Percentiles rank a stretch among this genome's conserved stretches.
Conservation (phyloP, 2,797 vertebrate genomes). For the Scolopax rusticola region DNA sequence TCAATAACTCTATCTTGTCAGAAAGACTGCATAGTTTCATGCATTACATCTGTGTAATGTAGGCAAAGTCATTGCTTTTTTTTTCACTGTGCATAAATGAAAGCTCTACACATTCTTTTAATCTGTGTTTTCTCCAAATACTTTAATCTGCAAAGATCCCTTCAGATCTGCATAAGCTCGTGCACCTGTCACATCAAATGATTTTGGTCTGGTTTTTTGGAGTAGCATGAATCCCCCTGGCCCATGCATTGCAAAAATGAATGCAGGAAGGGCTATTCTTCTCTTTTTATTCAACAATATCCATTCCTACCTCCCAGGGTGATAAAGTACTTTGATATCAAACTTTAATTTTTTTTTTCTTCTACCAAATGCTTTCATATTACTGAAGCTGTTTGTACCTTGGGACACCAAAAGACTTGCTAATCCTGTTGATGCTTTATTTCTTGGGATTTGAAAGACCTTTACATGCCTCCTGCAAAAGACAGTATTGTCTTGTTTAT, state of each 20-base stretch:
- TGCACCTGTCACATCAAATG: not conserved
- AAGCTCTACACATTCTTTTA: not conserved
- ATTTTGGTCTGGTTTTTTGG: not conserved
- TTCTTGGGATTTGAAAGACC: not conserved
- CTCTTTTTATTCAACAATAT: not conserved
- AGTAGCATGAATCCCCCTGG: not conserved
- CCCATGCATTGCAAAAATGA: not conserved
- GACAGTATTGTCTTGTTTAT: not conserved
- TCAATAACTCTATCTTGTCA: not conserved
- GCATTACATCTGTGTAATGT: not conserved
- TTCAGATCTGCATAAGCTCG: not conserved
- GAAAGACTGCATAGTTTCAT: not conserved
- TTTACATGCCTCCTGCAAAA: not conserved
- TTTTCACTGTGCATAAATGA: not conserved
- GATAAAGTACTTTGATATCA: not conserved
- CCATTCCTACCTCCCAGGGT: not conserved
- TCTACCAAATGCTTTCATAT: not conserved
- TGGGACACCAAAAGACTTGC: not conserved
- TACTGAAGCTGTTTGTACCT: constrained; percentile 22
- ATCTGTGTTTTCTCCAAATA: not conserved
- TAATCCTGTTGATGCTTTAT: constrained; percentile 15
- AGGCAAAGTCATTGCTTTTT: not conserved
- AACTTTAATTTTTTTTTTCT: not conserved
- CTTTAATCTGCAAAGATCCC: not conserved
- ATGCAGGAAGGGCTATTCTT: not conserved